A percentile compares a stretch with the other conserved stretches of the same genome.
These are phyloP conservation scores for Dunckerocampus dactyliophorus DNA, from an alignment of 2,113 vertebrate genomes.

Conservation along the genomic window DNA sequence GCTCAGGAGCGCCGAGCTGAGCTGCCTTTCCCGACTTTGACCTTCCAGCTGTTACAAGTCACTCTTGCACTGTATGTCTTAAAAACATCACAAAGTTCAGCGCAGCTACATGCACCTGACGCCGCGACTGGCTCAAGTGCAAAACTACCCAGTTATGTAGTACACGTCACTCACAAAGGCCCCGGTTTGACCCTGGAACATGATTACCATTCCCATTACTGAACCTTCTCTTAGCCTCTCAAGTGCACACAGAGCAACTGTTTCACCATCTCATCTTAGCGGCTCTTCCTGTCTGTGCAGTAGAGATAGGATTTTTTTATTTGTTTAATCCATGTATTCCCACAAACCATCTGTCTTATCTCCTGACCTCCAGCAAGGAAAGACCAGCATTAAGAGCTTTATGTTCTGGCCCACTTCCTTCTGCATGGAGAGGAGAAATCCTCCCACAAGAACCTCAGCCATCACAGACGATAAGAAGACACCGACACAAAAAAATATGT, in stretches of 20 bases:
- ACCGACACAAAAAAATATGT: no score
- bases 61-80: neutral
- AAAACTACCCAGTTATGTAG: no score
- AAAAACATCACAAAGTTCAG: neutral
- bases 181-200: no score
- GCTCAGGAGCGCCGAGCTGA: slow-evolving; percentile 22
- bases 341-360: slow-evolving; percentile 27
- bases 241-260: no score
- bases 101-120: neutral
- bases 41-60: slow-evolving; percentile 11
- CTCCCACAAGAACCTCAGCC: no score
- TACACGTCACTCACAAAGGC: no score
- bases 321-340: neutral
- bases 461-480: no score
- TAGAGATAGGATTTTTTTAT: slow-evolving; percentile 9
- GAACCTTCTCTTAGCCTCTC: no score
- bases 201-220: no score
- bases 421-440: no score
- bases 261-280: no score
- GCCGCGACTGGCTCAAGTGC: neutral
- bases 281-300: slow-evolving; percentile 8
- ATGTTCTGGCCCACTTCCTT: neutral
- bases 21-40: slow-evolving; percentile 6
- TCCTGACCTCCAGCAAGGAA: slow-evolving; percentile 8
- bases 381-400: slow-evolving; percentile 23